phyloP scores from a whole-genome alignment of 2,113 vertebrate species.

The Campylomormyrus tamandua region DNA sequence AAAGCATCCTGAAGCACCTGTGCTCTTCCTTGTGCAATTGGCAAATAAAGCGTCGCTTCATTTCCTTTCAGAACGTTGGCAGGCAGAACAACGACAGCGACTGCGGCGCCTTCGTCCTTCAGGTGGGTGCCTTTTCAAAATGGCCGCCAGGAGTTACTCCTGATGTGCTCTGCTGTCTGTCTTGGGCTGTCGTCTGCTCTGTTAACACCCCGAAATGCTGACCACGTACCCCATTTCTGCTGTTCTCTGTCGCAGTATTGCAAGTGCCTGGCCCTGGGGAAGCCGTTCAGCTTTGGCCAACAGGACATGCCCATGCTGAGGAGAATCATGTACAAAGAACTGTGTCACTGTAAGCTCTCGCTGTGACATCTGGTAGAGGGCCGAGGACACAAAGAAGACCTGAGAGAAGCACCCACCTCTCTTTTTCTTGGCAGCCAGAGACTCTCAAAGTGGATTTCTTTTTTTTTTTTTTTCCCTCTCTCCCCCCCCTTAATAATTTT shows the following conservation, averaged over 20 bases:
- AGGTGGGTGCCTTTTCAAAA: conserved; percentile 61
- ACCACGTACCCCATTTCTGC: conserved; percentile 11
- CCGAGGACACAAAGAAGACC: conserved; percentile 15
- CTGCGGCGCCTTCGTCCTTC: conserved; percentile 84
- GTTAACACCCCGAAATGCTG: not conserved
- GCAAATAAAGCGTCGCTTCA: not conserved
- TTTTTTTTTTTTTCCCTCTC: conserved; percentile 24
- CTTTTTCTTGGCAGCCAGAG: conserved; percentile 36
- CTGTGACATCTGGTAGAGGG: conserved; percentile 60
- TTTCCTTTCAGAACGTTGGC: conserved; percentile 71
- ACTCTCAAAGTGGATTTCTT: conserved; percentile 19
- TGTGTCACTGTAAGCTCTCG: conserved; percentile 84
- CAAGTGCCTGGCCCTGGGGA: conserved; percentile 80
- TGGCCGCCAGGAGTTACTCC: not conserved
- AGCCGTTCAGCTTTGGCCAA: conserved; percentile 79
- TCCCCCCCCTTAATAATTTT: conserved; percentile 16
- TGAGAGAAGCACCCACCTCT: conserved; percentile 4
- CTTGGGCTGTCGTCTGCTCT: not conserved
- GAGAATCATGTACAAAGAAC: conserved; percentile 90
- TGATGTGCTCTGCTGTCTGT: not conserved
- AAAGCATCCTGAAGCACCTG: not conserved
- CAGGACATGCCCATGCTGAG: conserved; percentile 86
- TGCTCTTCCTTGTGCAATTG: not conserved
- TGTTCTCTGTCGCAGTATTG: conserved; percentile 66
- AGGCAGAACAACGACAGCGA: conserved; percentile 91